Base-by-base conservation (phyloP, 2,888 invertebrate genomes). In the Morinoia aosen region DNA sequence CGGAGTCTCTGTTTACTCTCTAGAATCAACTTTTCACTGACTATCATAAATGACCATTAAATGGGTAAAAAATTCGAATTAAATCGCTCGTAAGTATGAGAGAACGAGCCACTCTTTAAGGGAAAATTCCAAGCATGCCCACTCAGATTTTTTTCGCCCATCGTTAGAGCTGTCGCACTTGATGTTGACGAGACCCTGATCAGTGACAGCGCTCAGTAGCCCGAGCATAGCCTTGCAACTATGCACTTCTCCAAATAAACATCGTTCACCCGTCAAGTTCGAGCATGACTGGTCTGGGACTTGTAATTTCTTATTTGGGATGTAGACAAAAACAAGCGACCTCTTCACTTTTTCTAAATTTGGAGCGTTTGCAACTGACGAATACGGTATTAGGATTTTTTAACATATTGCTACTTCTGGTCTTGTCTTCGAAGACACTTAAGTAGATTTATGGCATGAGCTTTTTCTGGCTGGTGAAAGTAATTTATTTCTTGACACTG, bases 401-500 rank as follows among this genome's bases (percentile, higher is more conserved):
- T 76, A 3, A 76, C 25, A 76, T 76, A 25, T 76, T 76, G 10
- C 76, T 76, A 33, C 33, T 76, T 33, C 33, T 76, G 10, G 8
- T 76, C 33, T 76, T 33, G 33, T 33, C 76, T 76, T 33, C 8
- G 19, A 33, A 76, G 76, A 76, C 76, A 76, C 76, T 76, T 76
- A 33, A 76, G 76, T 33, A 76, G 76, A 76, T 76, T 76, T 76
- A 76, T 76, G 76, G 76, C 76, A 33, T 76, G 33, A 76, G 7
- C 76, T 76, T 76, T 33, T 61, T 76, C 25, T 33, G 16, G 76
- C 25, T 76, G 19, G 8, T 76, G 76, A 33, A 76, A 33, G 76
- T 76, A 76, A 76, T 76, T 76, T 76, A 76, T 76, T 76, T 76
- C 76, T 76, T 76, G 76, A 76, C 76, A 76, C 76, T 76, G 76